Conservation (phyloP, 2,888 invertebrate species). For the Elegia similella region DNA sequence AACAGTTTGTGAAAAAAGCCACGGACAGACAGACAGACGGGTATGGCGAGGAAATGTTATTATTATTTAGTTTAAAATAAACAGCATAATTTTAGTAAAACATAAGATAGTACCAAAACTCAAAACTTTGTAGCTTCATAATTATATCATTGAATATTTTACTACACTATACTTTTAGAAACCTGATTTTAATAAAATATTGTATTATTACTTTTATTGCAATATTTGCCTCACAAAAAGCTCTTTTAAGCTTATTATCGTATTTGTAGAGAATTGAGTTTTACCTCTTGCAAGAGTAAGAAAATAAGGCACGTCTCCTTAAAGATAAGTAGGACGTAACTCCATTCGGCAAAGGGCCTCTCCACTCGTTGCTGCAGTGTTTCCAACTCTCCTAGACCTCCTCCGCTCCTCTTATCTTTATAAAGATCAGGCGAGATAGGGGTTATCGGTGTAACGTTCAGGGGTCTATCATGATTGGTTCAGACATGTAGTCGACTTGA, state of each 20-base stretch:
- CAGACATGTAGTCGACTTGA: conserved; percentile 65
- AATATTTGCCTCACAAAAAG: conserved; percentile 40
- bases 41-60: too few relatives aligned
- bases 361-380: conserved; percentile 66
- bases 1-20: too few relatives aligned
- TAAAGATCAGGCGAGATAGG: conserved; percentile 57
- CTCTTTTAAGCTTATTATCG: conserved; percentile 54
- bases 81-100: too few relatives aligned
- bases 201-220: not conserved
- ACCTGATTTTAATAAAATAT: too few relatives aligned
- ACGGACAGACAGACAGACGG: too few relatives aligned
- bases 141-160: too few relatives aligned
- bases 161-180: too few relatives aligned
- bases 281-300: conserved; percentile 59
- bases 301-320: conserved; percentile 77
- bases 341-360: conserved; percentile 79
- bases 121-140: too few relatives aligned
- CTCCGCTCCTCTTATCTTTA: conserved; percentile 54
- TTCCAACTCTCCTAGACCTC: conserved; percentile 61
- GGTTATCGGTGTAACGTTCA: conserved; percentile 55
- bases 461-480: conserved; percentile 63
- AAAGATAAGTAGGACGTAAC: conserved; percentile 80
- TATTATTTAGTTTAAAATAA: too few relatives aligned
- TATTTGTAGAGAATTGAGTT: conserved; percentile 66
- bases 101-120: too few relatives aligned